A percentile compares a stretch with the other conserved stretches of the same genome.
Conservation (phyloP, 2,797 vertebrate species). For the Synaphobranchus kaupii region DNA sequence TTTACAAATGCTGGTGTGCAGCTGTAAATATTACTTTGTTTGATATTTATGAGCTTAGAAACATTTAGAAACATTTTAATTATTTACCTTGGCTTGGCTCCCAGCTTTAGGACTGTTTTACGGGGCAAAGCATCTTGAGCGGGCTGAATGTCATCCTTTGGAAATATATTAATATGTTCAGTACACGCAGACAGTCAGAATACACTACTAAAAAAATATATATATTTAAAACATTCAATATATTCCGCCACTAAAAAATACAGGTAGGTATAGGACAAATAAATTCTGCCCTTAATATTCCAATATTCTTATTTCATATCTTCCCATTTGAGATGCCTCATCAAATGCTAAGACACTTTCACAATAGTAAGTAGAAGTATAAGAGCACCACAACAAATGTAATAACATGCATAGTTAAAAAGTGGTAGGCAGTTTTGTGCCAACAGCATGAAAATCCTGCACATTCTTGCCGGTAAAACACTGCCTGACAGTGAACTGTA, state of each 20-base stretch:
- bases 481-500: not conserved
- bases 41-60: not conserved
- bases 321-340: not conserved
- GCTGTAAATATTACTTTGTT: slow-evolving; percentile 19
- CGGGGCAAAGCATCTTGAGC: slow-evolving; percentile 82
- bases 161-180: slow-evolving; percentile 21
- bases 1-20: not conserved
- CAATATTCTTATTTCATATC: not conserved
- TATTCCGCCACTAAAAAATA: not conserved
- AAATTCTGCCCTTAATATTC: not conserved
- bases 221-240: not conserved
- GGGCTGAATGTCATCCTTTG: slow-evolving; percentile 79
- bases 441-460: not conserved
- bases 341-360: not conserved
- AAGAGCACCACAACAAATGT: not conserved
- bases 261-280: not conserved
- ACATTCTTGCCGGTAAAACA: not conserved
- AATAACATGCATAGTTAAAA: not conserved
- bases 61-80: slow-evolving; percentile 9
- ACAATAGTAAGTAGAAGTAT: not conserved
- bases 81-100: slow-evolving; percentile 77
- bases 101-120: slow-evolving; percentile 75
- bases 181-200: not conserved
- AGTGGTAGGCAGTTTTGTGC: not conserved
- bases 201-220: not conserved